A percentile compares a stretch with the other conserved stretches of the same genome.
Conservation (phyloP, 1,140 invertebrate species). For the Zeugodacus cucurbitae region DNA sequence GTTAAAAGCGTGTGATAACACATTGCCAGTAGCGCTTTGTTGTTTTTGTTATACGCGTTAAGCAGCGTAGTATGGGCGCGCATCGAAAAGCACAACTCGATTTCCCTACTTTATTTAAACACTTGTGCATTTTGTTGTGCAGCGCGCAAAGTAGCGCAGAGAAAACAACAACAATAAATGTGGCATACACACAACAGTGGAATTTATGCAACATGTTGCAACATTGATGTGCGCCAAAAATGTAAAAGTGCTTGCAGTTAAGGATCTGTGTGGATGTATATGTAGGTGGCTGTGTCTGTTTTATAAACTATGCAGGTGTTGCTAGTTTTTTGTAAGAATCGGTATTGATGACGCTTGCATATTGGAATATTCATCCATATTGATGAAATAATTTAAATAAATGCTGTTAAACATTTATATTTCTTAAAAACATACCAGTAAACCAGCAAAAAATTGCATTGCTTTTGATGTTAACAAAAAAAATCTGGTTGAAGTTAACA, state of each 20-base stretch:
- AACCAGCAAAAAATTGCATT: too few relatives aligned
- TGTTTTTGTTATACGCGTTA: not conserved
- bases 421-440: too few relatives aligned
- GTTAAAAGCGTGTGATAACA: constrained; percentile 13
- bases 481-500: too few relatives aligned
- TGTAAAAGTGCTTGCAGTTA: not conserved
- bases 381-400: too few relatives aligned
- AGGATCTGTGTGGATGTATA: too few relatives aligned
- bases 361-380: too few relatives aligned
- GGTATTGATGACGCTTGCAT: too few relatives aligned
- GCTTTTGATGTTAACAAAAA: too few relatives aligned
- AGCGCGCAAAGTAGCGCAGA: not conserved
- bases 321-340: too few relatives aligned
- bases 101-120: not conserved
- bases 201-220: not conserved
- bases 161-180: not conserved
- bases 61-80: not conserved
- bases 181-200: not conserved
- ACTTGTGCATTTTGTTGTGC: not conserved
- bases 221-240: not conserved
- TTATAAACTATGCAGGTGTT: too few relatives aligned
- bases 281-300: too few relatives aligned
- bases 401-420: too few relatives aligned
- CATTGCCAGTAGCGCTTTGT: not conserved
- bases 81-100: not conserved